Evolutionary conservation across 1,140 invertebrate genomes (phyloP), one percentile per base, ranked within the genome.

Genomic region (Physella acuta): DNA sequence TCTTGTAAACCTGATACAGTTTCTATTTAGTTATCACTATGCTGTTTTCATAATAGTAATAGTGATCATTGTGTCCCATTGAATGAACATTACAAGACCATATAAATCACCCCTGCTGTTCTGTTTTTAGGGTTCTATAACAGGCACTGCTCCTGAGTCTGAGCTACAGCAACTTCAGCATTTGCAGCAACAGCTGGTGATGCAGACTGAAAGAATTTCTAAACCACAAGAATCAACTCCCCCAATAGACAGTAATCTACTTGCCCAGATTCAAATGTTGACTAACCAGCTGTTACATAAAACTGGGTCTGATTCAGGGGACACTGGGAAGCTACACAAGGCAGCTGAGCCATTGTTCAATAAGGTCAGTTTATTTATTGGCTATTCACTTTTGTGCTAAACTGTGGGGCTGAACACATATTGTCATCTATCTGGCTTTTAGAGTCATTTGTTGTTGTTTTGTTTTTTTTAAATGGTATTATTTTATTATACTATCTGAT

Each of bases 261-360:
- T 85, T 36, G 77, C 79, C 24, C 84, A 85, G 71, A 81, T 86
- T 62, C 83, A 85, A 66, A 77, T 80, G 39, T 72, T 86, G 28
- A 85, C 85, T 5, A 82, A 80, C 62, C 82, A 83, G 68, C 75
- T 85, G 14, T 78, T 85, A 1, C 75, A 65, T 58, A 82, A 81
- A 66, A 77, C 78, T 0, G 70, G 69, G 0, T 24, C 59, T 24
- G 56, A 39, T 5, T 49, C 26, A 16, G 26, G 26, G 4, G 53
- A 39, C n/a, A 26, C 37, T 26, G 36, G 11, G 20, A 67, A 58
- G 26, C 28, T 28, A 11, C 8, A 5, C 3, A 65, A 65, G 17
- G 17, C 51, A 28, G 65, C 73, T 31, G 79, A 81, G 56, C 79
- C 81, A 49, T 76, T 79, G 28, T 86, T 86, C 75, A 83, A 86